Evolutionary conservation across 1,140 invertebrate genomes (phyloP).

Genomic region (Saxidomus purpurata): DNA sequence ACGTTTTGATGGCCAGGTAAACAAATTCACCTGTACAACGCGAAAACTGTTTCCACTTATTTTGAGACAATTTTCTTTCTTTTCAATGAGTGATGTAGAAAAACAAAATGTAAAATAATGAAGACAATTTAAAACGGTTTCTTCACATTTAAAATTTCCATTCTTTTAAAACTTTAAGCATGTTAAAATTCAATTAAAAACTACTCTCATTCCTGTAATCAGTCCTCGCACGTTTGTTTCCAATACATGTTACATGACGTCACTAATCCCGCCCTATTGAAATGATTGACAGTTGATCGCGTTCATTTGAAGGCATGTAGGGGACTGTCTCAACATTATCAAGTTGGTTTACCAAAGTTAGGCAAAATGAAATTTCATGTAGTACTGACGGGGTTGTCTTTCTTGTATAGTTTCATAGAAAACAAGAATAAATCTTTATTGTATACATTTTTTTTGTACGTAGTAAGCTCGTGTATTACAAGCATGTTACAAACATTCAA

Average conservation of each 20-base stretch:
- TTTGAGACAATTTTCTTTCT: background rate
- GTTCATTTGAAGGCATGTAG: constrained; percentile 2
- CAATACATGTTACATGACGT: constrained; percentile 55
- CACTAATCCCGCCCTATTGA: constrained; percentile 43
- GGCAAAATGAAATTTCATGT: background rate
- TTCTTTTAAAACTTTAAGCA: constrained; percentile 16
- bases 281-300: constrained; percentile 56
- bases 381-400: background rate
- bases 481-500: too few relatives aligned
- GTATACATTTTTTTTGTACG: too few relatives aligned
- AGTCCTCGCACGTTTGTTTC: constrained; percentile 52
- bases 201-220: background rate
- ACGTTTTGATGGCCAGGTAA: constrained; percentile 54
- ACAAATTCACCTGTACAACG: constrained; percentile 48
- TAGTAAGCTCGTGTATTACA: too few relatives aligned
- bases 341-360: background rate
- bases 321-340: constrained; percentile 31
- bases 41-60: constrained; percentile 38
- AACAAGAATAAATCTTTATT: too few relatives aligned
- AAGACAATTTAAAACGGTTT: background rate
- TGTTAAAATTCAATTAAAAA: constrained; percentile 10
- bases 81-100: background rate
- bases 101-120: background rate
- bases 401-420: background rate
- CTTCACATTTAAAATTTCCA: background rate